phyloP scores from a whole-genome alignment of 2,797 vertebrate genomes.

The Falco cherrug region DNA sequence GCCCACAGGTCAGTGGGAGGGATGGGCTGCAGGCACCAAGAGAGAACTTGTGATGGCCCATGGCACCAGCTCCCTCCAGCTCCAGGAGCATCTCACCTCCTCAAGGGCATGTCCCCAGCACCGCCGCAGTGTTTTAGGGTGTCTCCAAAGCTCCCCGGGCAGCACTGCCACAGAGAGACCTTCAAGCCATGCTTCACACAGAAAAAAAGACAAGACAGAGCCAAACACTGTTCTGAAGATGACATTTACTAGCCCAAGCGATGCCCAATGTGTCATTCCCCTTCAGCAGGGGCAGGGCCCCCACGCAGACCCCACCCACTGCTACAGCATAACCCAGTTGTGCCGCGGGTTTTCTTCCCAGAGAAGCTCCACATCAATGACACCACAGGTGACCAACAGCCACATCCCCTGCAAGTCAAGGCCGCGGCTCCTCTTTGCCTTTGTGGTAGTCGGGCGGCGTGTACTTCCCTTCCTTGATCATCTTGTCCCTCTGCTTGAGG shows the following conservation, averaged over 20 bases:
- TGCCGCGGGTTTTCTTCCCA: fast-evolving
- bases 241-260: not conserved
- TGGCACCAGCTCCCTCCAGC: not conserved
- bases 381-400: fast-evolving
- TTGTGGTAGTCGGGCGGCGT: slow-evolving; percentile 78
- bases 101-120: not conserved
- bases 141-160: not conserved
- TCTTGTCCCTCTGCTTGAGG: slow-evolving; percentile 80
- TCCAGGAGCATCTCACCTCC: not conserved
- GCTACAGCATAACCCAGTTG: fast-evolving
- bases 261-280: fast-evolving
- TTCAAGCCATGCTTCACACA: fast-evolving
- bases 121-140: fast-evolving
- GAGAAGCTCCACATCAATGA: fast-evolving
- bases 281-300: not conserved
- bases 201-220: not conserved
- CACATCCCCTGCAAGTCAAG: slow-evolving; percentile 42
- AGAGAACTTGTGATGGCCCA: fast-evolving
- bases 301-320: not conserved
- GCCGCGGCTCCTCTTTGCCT: slow-evolving; percentile 68
- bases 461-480: slow-evolving; percentile 90
- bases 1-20: not conserved
- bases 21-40: not conserved
- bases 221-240: not conserved
- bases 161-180: not conserved